Percentiles rank a stretch among this genome's conserved stretches.
These are phyloP conservation scores for Autographa pulchrina DNA, from an alignment of 2,888 invertebrate species.

Conservation along the genomic window DNA sequence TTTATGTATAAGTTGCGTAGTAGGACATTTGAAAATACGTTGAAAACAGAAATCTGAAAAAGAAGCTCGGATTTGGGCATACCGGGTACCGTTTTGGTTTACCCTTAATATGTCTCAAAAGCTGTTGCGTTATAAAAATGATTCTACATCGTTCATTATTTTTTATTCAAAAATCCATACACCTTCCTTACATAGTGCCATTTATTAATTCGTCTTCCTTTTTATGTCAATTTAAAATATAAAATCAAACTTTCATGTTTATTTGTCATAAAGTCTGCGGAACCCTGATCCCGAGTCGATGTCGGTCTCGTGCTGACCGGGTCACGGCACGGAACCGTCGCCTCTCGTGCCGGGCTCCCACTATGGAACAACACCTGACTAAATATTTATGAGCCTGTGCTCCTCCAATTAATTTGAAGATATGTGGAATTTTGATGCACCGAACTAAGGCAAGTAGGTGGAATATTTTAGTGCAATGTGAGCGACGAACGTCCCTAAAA, in stretches of 20 bases:
- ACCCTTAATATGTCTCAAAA: too few relatives aligned
- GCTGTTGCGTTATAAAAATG: too few relatives aligned
- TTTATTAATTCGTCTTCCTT: too few relatives aligned
- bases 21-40: background rate
- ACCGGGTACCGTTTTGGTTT: too few relatives aligned
- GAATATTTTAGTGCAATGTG: background rate
- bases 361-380: slow-evolving; percentile 56
- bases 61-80: too few relatives aligned
- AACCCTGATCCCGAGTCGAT: slow-evolving; percentile 56
- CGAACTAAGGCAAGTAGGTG: slow-evolving; percentile 22
- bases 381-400: slow-evolving; percentile 55
- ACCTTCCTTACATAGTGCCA: too few relatives aligned
- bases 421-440: slow-evolving; percentile 36
- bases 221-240: too few relatives aligned
- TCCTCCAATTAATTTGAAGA: slow-evolving; percentile 56
- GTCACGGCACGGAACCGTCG: slow-evolving; percentile 80
- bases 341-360: slow-evolving; percentile 43
- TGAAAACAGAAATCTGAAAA: too few relatives aligned
- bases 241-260: background rate
- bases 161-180: too few relatives aligned
- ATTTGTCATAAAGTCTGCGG: slow-evolving; percentile 22
- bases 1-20: background rate
- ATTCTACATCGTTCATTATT: too few relatives aligned
- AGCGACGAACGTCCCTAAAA: too few relatives aligned
- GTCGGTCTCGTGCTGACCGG: slow-evolving; percentile 78